Conservation (phyloP, 2,888 invertebrate genomes). For the Dicycla oo region DNA sequence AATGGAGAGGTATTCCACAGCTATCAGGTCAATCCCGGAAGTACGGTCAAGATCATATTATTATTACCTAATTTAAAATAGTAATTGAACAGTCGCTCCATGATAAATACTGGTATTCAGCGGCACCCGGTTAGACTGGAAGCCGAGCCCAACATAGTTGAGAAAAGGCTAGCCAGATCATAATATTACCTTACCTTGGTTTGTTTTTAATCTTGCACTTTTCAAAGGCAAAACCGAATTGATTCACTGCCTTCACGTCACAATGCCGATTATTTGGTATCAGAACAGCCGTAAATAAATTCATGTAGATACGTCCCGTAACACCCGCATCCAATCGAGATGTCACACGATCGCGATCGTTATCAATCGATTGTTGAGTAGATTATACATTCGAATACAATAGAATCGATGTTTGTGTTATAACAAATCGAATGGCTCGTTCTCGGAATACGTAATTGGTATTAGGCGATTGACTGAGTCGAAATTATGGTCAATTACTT, state of each 20-base stretch:
- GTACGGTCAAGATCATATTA: too few species aligned
- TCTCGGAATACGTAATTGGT: conserved; percentile 71
- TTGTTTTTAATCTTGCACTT: not conserved
- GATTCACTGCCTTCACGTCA: conserved; percentile 35
- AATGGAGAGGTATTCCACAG: too few species aligned
- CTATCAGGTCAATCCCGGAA: too few species aligned
- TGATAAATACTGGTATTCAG: too few species aligned
- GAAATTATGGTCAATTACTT: conserved; percentile 55
- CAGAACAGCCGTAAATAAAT: conserved; percentile 62
- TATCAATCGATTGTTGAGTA: conserved; percentile 72
- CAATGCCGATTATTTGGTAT: conserved; percentile 41
- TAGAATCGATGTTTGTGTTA: conserved; percentile 67
- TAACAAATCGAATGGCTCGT: conserved; percentile 60
- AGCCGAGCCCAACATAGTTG: too few species aligned
- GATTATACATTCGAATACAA: conserved; percentile 75
- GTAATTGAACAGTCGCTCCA: too few species aligned
- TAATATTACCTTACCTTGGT: too few species aligned
- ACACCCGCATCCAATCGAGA: conserved; percentile 80
- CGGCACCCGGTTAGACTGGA: too few species aligned
- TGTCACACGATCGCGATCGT: conserved; percentile 73
- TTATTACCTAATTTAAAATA: too few species aligned
- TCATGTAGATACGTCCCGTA: conserved; percentile 63
- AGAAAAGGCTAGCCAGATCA: too few species aligned
- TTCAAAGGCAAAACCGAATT: conserved; percentile 15
- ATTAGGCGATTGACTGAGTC: conserved; percentile 58